phyloP scores from a whole-genome alignment of 2,113 vertebrate genomes.

The Trachemys scripta region DNA sequence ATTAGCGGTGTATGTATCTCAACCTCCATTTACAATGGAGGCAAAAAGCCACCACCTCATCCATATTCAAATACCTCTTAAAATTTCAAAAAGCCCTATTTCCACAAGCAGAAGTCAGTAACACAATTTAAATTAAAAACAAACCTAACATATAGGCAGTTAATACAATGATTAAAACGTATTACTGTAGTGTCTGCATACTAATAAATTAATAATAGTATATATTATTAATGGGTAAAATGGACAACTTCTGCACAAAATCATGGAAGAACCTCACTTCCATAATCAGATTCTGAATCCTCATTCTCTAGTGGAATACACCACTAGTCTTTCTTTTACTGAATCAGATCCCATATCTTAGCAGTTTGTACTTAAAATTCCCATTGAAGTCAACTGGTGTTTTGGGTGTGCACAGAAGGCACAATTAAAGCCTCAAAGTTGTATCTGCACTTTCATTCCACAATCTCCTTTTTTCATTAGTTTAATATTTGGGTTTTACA shows the following conservation, averaged over 20 bases:
- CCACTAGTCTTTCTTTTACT: neutral
- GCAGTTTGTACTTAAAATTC: neutral
- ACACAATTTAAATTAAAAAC: neutral
- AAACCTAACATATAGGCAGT: neutral
- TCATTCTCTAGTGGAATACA: neutral
- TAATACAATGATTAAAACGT: neutral
- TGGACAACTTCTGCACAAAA: neutral
- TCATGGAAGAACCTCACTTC: neutral
- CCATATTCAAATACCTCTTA: neutral
- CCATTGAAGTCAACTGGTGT: neutral
- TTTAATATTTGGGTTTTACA: neutral
- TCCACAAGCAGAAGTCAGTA: neutral
- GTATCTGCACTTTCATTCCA: neutral
- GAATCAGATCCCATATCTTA: neutral
- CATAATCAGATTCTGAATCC: neutral
- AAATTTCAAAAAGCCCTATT: neutral
- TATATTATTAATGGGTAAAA: neutral
- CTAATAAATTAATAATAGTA: neutral
- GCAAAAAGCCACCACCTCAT: neutral
- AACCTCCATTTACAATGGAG: neutral
- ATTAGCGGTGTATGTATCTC: neutral
- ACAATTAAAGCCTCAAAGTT: neutral
- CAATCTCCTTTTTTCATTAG: neutral
- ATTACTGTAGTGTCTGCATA: neutral
- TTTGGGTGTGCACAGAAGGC: neutral